Base-by-base conservation (phyloP, 2,113 vertebrate species). In the Sapayoa aenigma region DNA sequence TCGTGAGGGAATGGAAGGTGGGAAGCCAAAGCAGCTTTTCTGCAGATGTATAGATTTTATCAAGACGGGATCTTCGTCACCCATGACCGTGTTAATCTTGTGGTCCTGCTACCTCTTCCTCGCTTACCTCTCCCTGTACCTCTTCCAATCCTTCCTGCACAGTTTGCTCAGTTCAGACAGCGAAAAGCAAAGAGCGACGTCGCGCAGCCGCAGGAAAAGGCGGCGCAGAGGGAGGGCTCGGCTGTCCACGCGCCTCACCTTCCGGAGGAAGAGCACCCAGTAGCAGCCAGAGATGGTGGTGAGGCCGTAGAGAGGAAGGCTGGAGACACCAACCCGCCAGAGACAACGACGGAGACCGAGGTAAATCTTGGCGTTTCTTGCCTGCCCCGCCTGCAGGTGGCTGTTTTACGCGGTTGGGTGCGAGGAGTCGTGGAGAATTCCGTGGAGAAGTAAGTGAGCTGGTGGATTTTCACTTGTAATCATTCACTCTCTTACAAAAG, bases 151-250 rank as follows among this genome's bases (percentile, higher is more conserved):
- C 25, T 98, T 98, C 66, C 66, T 98, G 88, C 96, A 94, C 97
- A 98, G 98, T 93, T 98, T 98, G 97, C 97, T 98, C 65, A 94
- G 91, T 98, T 98, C 98, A 97, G 97, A 98, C 97, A 98, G 94
- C 94, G 96, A 95, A 97, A 98, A 97, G 8, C 98, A 97, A 97
- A 98, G 98, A 55, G 96, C 18, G 72, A 98, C 95, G 2, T 96
- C 97, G 1, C 93, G 94, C 77, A 98, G 97, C 27, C 97, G 95
- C 96, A 97, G 98, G 96, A 98, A 97, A 97, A 98, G 98, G 84
- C 98, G 98, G 12, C 97, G 98, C 97, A 97, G 98, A 97, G 98
- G 98, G 97, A 97, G 98, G 93, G 95, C 94, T 39, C 97, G 97
- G 28, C 97, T 98, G 94, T 98, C 97, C 22, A 94, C 98, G 12